phyloP scores from a whole-genome alignment of 2,113 vertebrate genomes.

The Progne subis region DNA sequence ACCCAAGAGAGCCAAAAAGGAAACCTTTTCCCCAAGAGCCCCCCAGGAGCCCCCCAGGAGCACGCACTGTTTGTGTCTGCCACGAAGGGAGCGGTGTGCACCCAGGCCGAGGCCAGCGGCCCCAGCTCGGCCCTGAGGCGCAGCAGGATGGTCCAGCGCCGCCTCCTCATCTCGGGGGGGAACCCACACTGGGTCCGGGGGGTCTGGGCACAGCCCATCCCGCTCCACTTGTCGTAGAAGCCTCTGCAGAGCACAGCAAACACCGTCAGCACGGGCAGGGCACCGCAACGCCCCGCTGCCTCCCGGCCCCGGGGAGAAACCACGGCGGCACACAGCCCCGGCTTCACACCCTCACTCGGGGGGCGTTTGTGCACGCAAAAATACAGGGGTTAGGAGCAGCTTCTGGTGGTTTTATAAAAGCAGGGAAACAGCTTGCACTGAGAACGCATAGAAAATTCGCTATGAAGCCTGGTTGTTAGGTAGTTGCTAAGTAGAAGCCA shows the following conservation, averaged over 20 bases:
- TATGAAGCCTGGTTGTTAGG: background rate
- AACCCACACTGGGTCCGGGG: background rate
- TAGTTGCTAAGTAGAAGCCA: background rate
- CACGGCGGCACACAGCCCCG: accelerated
- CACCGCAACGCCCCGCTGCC: background rate
- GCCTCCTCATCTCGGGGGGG: accelerated
- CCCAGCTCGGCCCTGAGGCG: conserved; percentile 58
- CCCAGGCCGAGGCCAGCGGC: conserved; percentile 58
- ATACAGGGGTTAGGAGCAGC: too few relatives aligned
- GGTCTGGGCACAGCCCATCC: conserved; percentile 8
- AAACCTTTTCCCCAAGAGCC: background rate
- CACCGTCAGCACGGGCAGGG: background rate
- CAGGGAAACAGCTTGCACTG: background rate
- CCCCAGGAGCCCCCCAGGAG: too few relatives aligned
- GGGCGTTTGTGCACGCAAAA: background rate
- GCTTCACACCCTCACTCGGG: background rate
- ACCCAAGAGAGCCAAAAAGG: background rate
- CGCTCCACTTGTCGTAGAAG: background rate
- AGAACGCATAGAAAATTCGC: background rate
- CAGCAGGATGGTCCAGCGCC: background rate
- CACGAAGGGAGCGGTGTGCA: background rate
- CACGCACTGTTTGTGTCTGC: conserved; percentile 49
- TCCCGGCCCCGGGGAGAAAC: background rate
- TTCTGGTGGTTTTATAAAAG: background rate
- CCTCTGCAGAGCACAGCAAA: background rate